These are phyloP conservation scores for Drosophila putrida DNA, from an alignment of 2,888 invertebrate species.

Conservation along the genomic window DNA sequence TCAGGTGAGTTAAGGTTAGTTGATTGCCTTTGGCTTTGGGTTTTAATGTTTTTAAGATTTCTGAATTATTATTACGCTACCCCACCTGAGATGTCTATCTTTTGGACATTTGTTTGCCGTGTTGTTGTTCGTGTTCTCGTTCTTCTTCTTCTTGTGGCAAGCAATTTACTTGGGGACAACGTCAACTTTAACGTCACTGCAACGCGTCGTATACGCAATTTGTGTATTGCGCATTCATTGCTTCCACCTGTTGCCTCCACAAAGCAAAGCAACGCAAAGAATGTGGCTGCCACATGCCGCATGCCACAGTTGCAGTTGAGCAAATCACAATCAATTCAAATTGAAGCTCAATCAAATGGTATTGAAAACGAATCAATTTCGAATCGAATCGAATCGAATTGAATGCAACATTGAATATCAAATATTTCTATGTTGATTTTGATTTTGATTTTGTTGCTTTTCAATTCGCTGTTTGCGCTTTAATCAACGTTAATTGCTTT, in stretches of 20 bases:
- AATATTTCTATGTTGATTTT: constrained; percentile 1
- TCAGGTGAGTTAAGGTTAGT: constrained; percentile 4
- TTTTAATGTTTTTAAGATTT: constrained; percentile 32
- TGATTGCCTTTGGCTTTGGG: constrained; percentile 11
- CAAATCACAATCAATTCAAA: constrained; percentile 23
- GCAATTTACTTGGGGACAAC: constrained; percentile 14
- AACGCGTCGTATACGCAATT: constrained; percentile 34
- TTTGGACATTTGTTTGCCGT: constrained; percentile 16
- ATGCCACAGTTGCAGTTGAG: background rate
- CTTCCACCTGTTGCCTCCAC: constrained; percentile 33
- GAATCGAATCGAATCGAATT: constrained; percentile 22
- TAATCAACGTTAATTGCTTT: constrained; percentile 41
- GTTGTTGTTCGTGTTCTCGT: background rate
- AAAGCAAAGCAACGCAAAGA: no score
- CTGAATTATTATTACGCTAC: constrained; percentile 24
- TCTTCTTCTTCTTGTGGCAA: constrained; percentile 2
- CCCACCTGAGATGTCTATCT: constrained; percentile 24
- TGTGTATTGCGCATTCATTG: background rate
- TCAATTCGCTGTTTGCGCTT: constrained; percentile 14
- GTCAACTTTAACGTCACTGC: background rate
- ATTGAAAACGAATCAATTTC: constrained; percentile 20
- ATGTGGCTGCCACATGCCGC: no score
- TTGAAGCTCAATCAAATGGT: constrained; percentile 27
- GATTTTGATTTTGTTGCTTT: constrained; percentile 3
- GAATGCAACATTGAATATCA: constrained; percentile 8